Percentiles rank a stretch among this genome's conserved stretches.
These are phyloP conservation scores for Drosophila bocki DNA, from an alignment of 1,140 invertebrate species.

Conservation along the genomic window DNA sequence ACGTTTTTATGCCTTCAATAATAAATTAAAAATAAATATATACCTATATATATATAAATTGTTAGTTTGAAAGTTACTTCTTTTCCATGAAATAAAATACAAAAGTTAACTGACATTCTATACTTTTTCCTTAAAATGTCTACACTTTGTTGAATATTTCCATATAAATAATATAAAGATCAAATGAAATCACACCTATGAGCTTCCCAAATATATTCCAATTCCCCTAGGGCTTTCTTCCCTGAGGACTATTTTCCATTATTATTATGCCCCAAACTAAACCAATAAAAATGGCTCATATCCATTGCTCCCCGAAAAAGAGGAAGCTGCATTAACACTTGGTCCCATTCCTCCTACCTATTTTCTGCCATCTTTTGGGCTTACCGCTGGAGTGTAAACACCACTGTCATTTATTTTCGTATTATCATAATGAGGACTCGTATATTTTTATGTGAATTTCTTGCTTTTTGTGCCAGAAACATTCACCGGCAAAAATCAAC, in stretches of 20 bases:
- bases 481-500: slow-evolving; percentile 37
- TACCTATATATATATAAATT: background rate
- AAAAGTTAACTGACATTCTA: background rate
- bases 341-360: slow-evolving; percentile 1
- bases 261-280: slow-evolving; percentile 9
- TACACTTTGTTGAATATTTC: too few species aligned
- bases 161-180: background rate
- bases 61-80: background rate
- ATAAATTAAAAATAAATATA: background rate
- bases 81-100: background rate
- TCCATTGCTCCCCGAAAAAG: slow-evolving; percentile 8
- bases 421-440: slow-evolving; percentile 84
- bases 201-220: background rate
- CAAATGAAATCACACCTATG: background rate
- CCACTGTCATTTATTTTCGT: slow-evolving; percentile 84
- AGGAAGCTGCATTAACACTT: slow-evolving; percentile 42
- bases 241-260: slow-evolving; percentile 4
- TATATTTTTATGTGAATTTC: slow-evolving; percentile 84
- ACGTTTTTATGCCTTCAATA: background rate
- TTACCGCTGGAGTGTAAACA: slow-evolving; percentile 62
- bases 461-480: slow-evolving; percentile 74
- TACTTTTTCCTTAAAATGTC: too few species aligned
- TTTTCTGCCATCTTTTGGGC: slow-evolving; percentile 8
- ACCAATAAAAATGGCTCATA: slow-evolving; percentile 17
- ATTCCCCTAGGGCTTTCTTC: background rate